Base-by-base conservation (phyloP, 2,797 vertebrate genomes). In the Poliocrania exsul region DNA sequence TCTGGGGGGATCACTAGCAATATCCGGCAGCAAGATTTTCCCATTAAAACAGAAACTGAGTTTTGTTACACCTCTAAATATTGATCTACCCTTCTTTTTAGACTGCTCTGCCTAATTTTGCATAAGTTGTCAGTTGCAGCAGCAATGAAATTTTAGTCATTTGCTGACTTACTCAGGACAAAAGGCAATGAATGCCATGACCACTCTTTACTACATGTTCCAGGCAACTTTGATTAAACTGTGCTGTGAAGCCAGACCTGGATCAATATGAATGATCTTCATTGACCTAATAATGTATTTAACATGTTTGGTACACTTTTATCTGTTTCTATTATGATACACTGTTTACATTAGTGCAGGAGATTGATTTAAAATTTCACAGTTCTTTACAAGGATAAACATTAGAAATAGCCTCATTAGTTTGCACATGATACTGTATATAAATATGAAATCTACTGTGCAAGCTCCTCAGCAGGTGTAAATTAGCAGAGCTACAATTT, bases 251-350 rank as follows among this genome's bases (percentile, higher is more conserved):
- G 97, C 94, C 93, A 97, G 96, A 96, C 91, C 77, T 92, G 85
- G 95, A 99, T 98, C 97, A 97, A 98, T 98, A 98, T 95, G 95
- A 97, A 96, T 96, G 96, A 98, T 93, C 96, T 96, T 93, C 97
- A 97, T 97, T 51, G 95, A 98, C 98, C 96, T 98, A 97, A 98
- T 97, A 97, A 97, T 97, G 95, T 97, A 96, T 97, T 97, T 98
- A 98, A 97, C 95, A 87, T 95, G 71, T 97, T 96, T 4, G 3
- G 90, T 80, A 83, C 81, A 90, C 83, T 97, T 96, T 94, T 94
- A 73, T 92, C 83, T 94, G 50, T 33, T 90, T 95, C 93, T 95
- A 58, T 80, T 96, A 88, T 13, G 3, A 51, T 75, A 81, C 44
- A 14, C 81, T 93, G 80, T 96, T 96, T 96, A 83, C 75, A 70